A percentile compares a stretch with the other conserved stretches of the same genome.
These are phyloP conservation scores for Drepana arcuata DNA, from an alignment of 1,140 invertebrate species.

Conservation along the genomic window DNA sequence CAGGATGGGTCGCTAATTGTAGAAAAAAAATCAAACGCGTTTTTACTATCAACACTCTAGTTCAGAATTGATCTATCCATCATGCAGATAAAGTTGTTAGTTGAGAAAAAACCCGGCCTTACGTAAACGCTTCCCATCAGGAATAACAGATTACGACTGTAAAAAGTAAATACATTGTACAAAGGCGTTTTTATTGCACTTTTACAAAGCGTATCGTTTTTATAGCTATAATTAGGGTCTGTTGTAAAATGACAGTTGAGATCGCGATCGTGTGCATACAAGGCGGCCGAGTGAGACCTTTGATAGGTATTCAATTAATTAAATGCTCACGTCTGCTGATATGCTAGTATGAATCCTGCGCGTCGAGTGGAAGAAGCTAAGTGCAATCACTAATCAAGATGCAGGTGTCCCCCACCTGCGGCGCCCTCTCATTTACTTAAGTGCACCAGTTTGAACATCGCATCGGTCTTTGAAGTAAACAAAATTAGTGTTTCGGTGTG, in stretches of 20 bases:
- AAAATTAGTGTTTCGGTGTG: no score
- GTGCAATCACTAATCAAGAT: constrained; percentile 55
- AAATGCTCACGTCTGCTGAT: constrained; percentile 41
- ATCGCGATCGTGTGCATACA: constrained; percentile 9
- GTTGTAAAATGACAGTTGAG: constrained; percentile 8
- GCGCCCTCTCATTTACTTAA: constrained; percentile 22
- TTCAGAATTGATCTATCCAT: no score
- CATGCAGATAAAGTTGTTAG: no score
- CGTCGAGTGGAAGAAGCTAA: constrained; percentile 29
- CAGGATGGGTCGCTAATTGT: no score
- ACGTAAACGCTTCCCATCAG: no score
- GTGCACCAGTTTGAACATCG: constrained; percentile 14
- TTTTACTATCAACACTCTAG: no score
- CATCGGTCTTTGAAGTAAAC: not conserved
- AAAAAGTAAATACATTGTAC: no score
- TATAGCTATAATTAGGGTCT: constrained; percentile 4
- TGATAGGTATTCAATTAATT: constrained; percentile 42
- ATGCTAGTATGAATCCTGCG: constrained; percentile 33
- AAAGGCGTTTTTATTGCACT: no score
- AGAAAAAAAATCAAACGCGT: no score
- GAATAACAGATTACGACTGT: no score
- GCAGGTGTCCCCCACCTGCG: constrained; percentile 49
- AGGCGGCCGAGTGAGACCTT: constrained; percentile 9
- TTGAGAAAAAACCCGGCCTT: no score
- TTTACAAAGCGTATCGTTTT: not conserved